Percentiles rank a stretch among this genome's conserved stretches.
Evolutionary conservation across 2,888 invertebrate species (phyloP).

Genomic region (Laothoe populi): DNA sequence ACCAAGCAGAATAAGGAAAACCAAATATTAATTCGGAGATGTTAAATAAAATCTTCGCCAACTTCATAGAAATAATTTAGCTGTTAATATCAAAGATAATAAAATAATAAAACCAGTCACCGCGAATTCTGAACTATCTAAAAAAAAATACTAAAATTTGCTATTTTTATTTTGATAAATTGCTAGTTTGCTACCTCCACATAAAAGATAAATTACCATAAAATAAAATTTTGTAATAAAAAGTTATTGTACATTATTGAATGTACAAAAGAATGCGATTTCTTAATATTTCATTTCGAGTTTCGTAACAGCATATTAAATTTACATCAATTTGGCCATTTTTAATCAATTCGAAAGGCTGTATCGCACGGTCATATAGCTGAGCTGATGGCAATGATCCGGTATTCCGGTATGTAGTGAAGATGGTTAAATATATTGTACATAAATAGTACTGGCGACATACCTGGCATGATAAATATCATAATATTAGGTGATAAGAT

Average conservation of each 20-base stretch:
- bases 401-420: no score
- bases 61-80: background rate
- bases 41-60: background rate
- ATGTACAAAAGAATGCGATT: slow-evolving; percentile 2
- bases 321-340: slow-evolving; percentile 6
- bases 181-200: no score
- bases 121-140: background rate
- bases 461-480: no score
- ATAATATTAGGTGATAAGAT: no score
- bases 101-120: background rate
- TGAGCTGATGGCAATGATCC: background rate
- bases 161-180: background rate
- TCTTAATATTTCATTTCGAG: background rate
- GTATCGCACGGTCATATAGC: background rate
- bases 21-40: background rate
- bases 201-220: no score
- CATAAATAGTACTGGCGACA: background rate
- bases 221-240: background rate
- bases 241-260: background rate
- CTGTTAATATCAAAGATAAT: background rate
- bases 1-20: background rate
- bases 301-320: slow-evolving; percentile 5
- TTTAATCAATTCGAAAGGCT: slow-evolving; percentile 8
- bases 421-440: background rate
- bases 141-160: background rate